Evolutionary conservation across 2,888 invertebrate species (phyloP).

Genomic region (Trilocha varians): DNA sequence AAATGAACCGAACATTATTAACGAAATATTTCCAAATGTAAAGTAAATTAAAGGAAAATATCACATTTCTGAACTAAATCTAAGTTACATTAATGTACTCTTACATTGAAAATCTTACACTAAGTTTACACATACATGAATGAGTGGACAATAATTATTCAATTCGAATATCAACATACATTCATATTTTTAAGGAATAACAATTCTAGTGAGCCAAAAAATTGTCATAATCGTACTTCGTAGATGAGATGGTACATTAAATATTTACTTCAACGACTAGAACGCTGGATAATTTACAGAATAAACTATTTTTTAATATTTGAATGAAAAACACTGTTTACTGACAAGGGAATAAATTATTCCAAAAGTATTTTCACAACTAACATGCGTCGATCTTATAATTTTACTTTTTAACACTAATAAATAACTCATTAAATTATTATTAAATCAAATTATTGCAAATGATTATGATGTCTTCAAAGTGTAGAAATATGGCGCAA

Average conservation of each 20-base stretch:
- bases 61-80: conserved; percentile 52
- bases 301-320: no score
- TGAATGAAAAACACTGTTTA: not conserved
- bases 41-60: conserved; percentile 33
- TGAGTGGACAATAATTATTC: conserved; percentile 30
- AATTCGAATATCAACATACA: conserved; percentile 14
- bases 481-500: no score
- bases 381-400: no score
- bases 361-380: no score
- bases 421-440: no score
- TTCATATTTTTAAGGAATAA: conserved; percentile 28
- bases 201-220: conserved; percentile 46
- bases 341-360: no score
- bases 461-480: no score
- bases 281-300: not conserved
- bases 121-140: conserved; percentile 28
- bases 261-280: not conserved
- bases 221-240: conserved; percentile 12
- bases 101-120: conserved; percentile 24
- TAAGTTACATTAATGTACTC: conserved; percentile 35
- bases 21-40: conserved; percentile 5
- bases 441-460: no score
- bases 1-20: not conserved
- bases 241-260: not conserved
- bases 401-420: no score